Percentiles rank a stretch among this genome's conserved stretches.
phyloP scores from a whole-genome alignment of 2,797 vertebrate genomes.

The Sebastes itinus region DNA sequence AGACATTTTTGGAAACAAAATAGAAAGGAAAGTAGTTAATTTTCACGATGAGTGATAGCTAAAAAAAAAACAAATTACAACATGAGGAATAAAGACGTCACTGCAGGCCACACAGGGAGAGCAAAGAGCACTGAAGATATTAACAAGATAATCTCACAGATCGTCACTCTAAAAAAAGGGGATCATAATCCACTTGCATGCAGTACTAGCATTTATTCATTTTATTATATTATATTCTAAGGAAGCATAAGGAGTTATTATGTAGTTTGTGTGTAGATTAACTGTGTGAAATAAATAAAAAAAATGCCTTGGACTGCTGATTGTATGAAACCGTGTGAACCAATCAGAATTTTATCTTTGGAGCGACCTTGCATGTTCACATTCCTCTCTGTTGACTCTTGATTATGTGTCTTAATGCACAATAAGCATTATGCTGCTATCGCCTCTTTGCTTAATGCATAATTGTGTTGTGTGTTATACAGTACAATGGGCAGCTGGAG shows the following conservation, averaged over 20 bases:
- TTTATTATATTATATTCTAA: not conserved
- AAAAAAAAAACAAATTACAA: not conserved
- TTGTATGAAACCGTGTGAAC: not conserved
- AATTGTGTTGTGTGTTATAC: not conserved
- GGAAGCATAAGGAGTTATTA: not conserved
- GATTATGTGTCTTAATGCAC: conserved; percentile 7
- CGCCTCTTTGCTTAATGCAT: not conserved
- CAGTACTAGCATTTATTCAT: not conserved
- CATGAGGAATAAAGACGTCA: not conserved
- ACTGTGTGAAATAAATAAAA: not conserved
- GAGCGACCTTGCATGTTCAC: not conserved
- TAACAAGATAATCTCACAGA: too few relatives aligned
- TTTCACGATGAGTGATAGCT: not conserved
- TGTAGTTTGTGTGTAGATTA: not conserved
- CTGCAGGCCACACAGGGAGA: not conserved
- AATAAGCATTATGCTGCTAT: conserved; percentile 19
- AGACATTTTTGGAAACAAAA: not conserved
- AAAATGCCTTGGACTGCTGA: not conserved
- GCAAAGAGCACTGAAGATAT: not conserved
- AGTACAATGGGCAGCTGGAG: not conserved
- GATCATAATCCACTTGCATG: not conserved
- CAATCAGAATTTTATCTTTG: not conserved
- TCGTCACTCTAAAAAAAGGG: fast-evolving
- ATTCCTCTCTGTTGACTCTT: conserved; percentile 9
- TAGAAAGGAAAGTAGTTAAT: not conserved